Conservation (phyloP, 1,140 invertebrate genomes). For the Trissolcus basalis region DNA sequence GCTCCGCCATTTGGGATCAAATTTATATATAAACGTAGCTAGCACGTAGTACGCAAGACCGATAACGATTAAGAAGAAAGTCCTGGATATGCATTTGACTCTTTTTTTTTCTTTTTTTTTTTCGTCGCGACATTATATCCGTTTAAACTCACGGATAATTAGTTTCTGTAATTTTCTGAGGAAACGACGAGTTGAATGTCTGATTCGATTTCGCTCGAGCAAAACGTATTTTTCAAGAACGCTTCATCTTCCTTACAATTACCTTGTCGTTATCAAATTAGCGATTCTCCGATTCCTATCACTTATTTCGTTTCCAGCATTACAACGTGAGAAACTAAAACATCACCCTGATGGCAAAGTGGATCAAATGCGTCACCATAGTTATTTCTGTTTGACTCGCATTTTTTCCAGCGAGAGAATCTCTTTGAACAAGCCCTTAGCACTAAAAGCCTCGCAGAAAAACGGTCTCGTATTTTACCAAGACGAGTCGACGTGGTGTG, state of each 20-base stretch:
- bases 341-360: background rate
- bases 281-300: background rate
- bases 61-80: conserved; percentile 25
- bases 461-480: no score
- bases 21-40: conserved; percentile 24
- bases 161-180: conserved; percentile 33
- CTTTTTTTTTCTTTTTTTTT: background rate
- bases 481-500: no score
- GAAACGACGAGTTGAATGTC: conserved; percentile 28
- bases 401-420: conserved; percentile 4
- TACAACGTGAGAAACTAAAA: background rate
- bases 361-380: conserved; percentile 23
- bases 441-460: no score
- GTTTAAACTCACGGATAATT: conserved; percentile 30
- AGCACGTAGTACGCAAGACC: conserved; percentile 3
- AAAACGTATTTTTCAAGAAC: conserved; percentile 10
- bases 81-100: conserved; percentile 1
- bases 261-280: conserved; percentile 13
- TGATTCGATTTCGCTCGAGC: conserved; percentile 24
- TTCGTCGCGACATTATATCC: conserved; percentile 16
- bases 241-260: conserved; percentile 3
- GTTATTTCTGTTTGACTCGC: conserved; percentile 29
- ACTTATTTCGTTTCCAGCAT: background rate
- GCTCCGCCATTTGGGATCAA: conserved; percentile 13
- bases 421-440: no score